phyloP scores from a whole-genome alignment of 2,113 vertebrate species.

The Zosterops pallidus region DNA sequence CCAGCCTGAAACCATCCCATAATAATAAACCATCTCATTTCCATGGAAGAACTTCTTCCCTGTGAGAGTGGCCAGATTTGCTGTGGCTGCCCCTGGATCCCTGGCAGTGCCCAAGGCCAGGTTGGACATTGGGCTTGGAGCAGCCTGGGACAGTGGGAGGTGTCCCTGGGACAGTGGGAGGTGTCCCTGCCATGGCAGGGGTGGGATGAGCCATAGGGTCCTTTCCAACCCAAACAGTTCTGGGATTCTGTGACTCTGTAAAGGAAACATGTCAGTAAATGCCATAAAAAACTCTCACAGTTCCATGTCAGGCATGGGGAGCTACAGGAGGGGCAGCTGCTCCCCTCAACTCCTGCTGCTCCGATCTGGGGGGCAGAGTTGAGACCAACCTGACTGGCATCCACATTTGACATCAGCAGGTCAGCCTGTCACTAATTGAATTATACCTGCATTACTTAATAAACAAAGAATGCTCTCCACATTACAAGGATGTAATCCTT shows the following conservation, averaged over 20 bases:
- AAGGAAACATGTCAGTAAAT: background rate
- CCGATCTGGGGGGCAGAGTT: accelerated
- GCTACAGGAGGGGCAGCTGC: background rate
- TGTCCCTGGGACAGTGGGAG: background rate
- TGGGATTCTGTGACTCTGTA: background rate
- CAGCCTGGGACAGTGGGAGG: background rate
- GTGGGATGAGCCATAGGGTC: background rate
- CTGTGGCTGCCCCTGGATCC: background rate
- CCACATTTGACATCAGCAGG: slow-evolving; percentile 27
- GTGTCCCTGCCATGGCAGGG: too few relatives aligned
- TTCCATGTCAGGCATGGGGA: accelerated
- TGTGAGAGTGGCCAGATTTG: background rate
- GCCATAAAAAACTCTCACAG: background rate
- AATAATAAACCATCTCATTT: background rate
- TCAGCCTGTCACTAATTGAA: slow-evolving; percentile 44
- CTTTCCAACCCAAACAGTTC: background rate
- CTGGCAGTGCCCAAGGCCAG: background rate
- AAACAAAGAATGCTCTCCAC: slow-evolving; percentile 47
- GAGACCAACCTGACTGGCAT: background rate
- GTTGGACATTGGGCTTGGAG: background rate
- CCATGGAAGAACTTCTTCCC: background rate
- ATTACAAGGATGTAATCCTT: slow-evolving; percentile 50
- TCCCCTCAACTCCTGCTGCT: background rate
- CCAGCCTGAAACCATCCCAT: background rate
- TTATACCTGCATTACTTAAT: slow-evolving; percentile 60